Evolutionary conservation across 2,797 vertebrate genomes (phyloP).

Genomic region (Acomys russatus): DNA sequence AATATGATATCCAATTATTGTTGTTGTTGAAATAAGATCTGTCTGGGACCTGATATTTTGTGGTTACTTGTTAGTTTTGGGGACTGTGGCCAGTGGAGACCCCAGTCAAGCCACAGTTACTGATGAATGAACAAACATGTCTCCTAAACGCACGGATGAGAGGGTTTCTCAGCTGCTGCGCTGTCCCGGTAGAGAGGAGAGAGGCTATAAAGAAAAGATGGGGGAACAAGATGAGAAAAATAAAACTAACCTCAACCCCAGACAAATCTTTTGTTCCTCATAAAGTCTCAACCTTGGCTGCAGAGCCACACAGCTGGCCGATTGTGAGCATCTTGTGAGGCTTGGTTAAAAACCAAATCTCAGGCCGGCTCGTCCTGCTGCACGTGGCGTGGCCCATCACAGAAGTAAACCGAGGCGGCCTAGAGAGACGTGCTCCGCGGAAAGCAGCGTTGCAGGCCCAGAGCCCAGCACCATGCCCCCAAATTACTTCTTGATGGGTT

Average conservation of each 20-base stretch:
- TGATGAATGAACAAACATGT: not conserved
- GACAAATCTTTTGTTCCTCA: not conserved
- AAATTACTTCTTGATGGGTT: not conserved
- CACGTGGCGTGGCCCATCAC: not conserved
- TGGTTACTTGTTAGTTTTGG: not conserved
- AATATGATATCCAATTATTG: not conserved
- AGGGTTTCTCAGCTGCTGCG: not conserved
- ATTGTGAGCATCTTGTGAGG: not conserved
- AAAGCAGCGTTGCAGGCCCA: too few relatives aligned
- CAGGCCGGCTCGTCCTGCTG: not conserved
- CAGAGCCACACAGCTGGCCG: not conserved
- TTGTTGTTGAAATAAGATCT: not conserved
- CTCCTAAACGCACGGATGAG: not conserved
- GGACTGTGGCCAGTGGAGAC: not conserved
- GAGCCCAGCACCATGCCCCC: not conserved
- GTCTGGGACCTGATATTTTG: not conserved
- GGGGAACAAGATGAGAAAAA: not conserved
- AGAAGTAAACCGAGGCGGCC: not conserved
- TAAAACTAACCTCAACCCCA: not conserved
- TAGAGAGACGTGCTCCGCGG: not conserved
- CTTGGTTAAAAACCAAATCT: not conserved
- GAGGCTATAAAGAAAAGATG: not conserved
- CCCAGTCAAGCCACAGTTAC: not conserved
- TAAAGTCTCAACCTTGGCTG: not conserved
- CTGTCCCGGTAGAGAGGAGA: not conserved